Percentiles rank a stretch among this genome's conserved stretches.
phyloP scores from a whole-genome alignment of 2,888 invertebrate species.

The Belgica antarctica region DNA sequence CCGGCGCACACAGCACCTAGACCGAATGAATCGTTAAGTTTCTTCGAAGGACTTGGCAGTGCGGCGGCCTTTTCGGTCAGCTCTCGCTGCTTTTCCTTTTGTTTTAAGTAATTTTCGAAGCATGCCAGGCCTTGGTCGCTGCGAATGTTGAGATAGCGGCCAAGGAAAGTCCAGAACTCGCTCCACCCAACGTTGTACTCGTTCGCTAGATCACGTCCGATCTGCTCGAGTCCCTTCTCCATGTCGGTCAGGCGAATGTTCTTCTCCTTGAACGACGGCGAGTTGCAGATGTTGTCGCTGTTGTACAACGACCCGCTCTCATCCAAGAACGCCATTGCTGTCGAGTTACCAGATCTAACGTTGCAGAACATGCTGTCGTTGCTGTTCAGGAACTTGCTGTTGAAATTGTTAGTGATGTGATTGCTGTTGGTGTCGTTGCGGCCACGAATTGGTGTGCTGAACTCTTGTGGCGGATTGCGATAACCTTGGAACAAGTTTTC shows the following conservation, averaged over 20 bases:
- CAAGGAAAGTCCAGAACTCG: conserved; percentile 91
- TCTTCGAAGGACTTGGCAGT: not conserved
- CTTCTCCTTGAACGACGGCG: conserved; percentile 52
- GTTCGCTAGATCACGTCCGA: conserved; percentile 72
- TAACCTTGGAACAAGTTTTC: conserved; percentile 11
- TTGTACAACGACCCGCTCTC: conserved; percentile 37
- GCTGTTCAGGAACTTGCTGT: conserved; percentile 2
- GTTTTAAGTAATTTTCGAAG: conserved; percentile 69
- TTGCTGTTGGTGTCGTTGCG: conserved; percentile 31
- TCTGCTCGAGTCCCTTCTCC: conserved; percentile 83
- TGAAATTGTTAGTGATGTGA: conserved; percentile 21
- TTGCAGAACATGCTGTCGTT: conserved; percentile 37
- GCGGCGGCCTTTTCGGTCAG: conserved; percentile 9
- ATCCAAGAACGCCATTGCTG: conserved; percentile 23
- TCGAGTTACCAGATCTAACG: not conserved
- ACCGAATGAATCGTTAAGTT: conserved; percentile 1
- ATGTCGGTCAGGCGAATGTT: conserved; percentile 66
- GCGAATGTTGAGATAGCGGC: conserved; percentile 74
- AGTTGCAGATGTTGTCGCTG: conserved; percentile 46
- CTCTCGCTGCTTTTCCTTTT: conserved; percentile 25
- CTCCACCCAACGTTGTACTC: conserved; percentile 77
- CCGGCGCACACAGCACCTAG: conserved; percentile 31
- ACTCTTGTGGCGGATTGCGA: conserved; percentile 18
- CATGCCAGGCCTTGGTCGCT: conserved; percentile 69
- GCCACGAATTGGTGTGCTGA: conserved; percentile 9